Conservation (phyloP, 2,888 invertebrate species). For the Keiferia lycopersicella region DNA sequence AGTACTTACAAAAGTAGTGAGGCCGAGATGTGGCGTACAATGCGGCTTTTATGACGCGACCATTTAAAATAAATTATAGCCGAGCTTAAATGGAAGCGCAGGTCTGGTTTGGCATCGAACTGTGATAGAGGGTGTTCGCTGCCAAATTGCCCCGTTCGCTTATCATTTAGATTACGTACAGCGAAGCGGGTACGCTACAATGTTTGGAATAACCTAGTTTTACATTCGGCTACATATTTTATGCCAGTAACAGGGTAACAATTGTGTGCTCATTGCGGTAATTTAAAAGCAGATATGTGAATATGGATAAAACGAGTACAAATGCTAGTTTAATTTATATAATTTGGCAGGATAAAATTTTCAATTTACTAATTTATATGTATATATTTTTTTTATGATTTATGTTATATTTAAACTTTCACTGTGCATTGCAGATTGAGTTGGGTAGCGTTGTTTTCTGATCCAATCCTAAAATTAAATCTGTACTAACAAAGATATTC, state of each 20-base stretch:
- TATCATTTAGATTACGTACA: constrained; percentile 72
- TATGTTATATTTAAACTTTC: no score
- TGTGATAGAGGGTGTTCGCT: constrained; percentile 59
- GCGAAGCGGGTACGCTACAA: constrained; percentile 36
- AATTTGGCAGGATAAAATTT: no score
- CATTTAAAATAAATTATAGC: constrained; percentile 68
- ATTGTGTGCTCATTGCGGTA: neutral
- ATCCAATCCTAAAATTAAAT: no score
- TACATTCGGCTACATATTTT: constrained; percentile 19
- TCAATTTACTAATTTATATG: neutral
- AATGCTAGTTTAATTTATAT: neutral
- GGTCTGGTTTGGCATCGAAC: constrained; percentile 66
- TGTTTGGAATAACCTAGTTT: constrained; percentile 28
- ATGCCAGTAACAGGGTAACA: constrained; percentile 8
- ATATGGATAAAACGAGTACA: no score
- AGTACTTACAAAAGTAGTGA: constrained; percentile 20
- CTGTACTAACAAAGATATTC: no score
- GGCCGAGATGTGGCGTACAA: constrained; percentile 27
- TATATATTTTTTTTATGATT: no score
- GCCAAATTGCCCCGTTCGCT: constrained; percentile 76
- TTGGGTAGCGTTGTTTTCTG: no score
- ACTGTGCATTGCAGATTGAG: no score
- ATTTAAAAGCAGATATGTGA: neutral
- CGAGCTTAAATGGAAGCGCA: constrained; percentile 60
- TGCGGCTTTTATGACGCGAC: constrained; percentile 42